A percentile compares a stretch with the other conserved stretches of the same genome.
These are phyloP conservation scores for Gasterosteus nipponicus DNA, from an alignment of 2,113 vertebrate genomes.

Conservation along the genomic window DNA sequence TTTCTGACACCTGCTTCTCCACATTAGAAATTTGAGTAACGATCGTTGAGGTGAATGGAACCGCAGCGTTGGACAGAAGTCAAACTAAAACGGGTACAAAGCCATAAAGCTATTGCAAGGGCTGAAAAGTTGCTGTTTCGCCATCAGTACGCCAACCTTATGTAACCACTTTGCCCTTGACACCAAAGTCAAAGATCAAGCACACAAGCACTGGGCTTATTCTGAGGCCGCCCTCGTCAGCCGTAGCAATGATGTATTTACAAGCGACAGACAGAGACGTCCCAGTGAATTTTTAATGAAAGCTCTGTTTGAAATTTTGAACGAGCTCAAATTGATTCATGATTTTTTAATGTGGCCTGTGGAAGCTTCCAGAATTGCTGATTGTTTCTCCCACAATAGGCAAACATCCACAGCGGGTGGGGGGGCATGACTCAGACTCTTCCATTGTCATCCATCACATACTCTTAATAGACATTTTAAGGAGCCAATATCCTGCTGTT, in stretches of 20 bases:
- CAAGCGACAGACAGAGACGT: slow-evolving; percentile 69
- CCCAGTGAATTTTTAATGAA: slow-evolving; percentile 76
- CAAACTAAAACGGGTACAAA: background rate
- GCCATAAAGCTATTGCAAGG: background rate
- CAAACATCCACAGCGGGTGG: slow-evolving; percentile 47
- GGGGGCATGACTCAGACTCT: slow-evolving; percentile 22
- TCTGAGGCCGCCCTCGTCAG: slow-evolving; percentile 52
- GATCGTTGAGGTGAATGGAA: slow-evolving; percentile 19
- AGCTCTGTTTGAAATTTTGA: slow-evolving; percentile 76
- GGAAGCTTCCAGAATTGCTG: slow-evolving; percentile 69
- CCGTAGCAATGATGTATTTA: slow-evolving; percentile 71
- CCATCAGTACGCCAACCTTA: slow-evolving; percentile 18
- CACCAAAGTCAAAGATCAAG: slow-evolving; percentile 62
- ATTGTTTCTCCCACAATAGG: slow-evolving; percentile 64
- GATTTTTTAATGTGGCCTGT: slow-evolving; percentile 73
- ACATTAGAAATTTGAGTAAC: slow-evolving; percentile 43
- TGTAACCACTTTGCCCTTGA: slow-evolving; percentile 51
- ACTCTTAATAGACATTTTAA: slow-evolving; percentile 16
- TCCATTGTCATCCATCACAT: slow-evolving; percentile 9
- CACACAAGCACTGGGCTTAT: slow-evolving; percentile 44
- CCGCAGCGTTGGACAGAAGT: background rate
- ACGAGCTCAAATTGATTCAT: slow-evolving; percentile 77
- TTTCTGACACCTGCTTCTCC: slow-evolving; percentile 61
- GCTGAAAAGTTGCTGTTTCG: slow-evolving; percentile 19
- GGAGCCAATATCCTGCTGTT: slow-evolving; percentile 31